A percentile compares a stretch with the other conserved stretches of the same genome.
These are phyloP conservation scores for silkworm (Bombyx mori) DNA, from an alignment of 1,140 invertebrate species.

Conservation along the genomic window DNA sequence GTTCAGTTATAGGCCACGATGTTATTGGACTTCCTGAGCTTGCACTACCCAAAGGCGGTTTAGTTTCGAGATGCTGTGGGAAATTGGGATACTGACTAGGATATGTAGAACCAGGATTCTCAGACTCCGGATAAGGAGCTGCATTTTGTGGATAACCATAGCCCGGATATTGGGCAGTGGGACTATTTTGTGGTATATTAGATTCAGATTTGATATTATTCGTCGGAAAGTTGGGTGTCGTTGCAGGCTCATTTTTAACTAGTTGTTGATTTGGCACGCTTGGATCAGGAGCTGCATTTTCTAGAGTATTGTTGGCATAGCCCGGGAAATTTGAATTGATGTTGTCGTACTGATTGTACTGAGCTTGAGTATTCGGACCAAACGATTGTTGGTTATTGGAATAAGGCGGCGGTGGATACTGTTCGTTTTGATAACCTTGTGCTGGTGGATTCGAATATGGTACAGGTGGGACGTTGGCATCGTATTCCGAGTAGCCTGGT, in stretches of 20 bases:
- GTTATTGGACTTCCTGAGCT: constrained; percentile 50
- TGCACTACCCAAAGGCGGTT: constrained; percentile 47
- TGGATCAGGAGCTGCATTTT: constrained; percentile 18
- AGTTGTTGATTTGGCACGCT: constrained; percentile 14
- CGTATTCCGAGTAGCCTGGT: constrained; percentile 48
- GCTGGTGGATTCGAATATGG: constrained; percentile 27
- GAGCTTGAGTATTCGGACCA: constrained; percentile 27
- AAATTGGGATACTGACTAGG: constrained; percentile 39
- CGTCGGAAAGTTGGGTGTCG: constrained; percentile 24
- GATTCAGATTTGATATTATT: constrained; percentile 35
- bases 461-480: constrained; percentile 33
- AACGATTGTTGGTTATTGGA: constrained; percentile 27
- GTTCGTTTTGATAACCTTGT: constrained; percentile 31
- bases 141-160: constrained; percentile 39
- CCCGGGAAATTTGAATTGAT: constrained; percentile 45
- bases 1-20: constrained; percentile 53
- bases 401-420: constrained; percentile 33
- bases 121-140: constrained; percentile 27
- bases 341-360: constrained; percentile 51
- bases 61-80: constrained; percentile 43
- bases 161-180: constrained; percentile 26
- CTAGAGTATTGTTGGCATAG: constrained; percentile 37
- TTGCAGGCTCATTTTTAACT: constrained; percentile 23
- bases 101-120: constrained; percentile 26
- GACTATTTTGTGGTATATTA: constrained; percentile 18